Evolutionary conservation across 2,113 vertebrate genomes (phyloP).

Genomic region (Actenoides lindsayi): DNA sequence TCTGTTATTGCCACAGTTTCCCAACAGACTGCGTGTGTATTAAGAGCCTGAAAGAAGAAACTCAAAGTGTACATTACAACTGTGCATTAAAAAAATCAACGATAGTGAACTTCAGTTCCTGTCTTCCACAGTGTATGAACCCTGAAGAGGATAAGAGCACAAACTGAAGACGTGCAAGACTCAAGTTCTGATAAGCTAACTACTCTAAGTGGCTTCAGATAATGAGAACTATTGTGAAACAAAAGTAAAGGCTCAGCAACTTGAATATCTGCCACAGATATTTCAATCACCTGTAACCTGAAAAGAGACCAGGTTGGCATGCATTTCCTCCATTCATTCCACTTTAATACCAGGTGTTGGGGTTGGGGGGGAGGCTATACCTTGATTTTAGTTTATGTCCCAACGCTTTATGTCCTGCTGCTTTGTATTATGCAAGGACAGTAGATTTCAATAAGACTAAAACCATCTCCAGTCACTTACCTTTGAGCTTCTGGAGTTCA

Average conservation of each 20-base stretch:
- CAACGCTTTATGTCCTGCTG: background rate
- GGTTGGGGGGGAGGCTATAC: too few species aligned
- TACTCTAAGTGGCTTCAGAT: background rate
- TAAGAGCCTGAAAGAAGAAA: background rate
- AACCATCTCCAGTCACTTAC: slow-evolving; percentile 55
- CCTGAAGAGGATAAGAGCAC: background rate
- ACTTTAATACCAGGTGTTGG: background rate
- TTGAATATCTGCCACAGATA: background rate
- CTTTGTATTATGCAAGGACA: background rate
- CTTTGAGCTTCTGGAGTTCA: slow-evolving; percentile 95
- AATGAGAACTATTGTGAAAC: background rate
- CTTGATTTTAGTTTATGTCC: background rate
- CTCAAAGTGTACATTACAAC: background rate
- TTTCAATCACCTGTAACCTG: background rate
- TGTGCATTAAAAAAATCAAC: background rate
- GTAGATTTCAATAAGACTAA: background rate
- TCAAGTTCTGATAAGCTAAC: background rate
- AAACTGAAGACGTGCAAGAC: background rate
- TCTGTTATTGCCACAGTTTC: background rate
- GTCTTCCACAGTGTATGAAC: background rate
- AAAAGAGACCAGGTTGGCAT: background rate
- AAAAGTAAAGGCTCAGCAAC: background rate
- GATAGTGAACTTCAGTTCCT: background rate
- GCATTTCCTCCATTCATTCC: background rate
- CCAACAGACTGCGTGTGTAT: background rate